Evolutionary conservation across 2,113 vertebrate genomes (phyloP).

Genomic region (Spilogale gracilis): DNA sequence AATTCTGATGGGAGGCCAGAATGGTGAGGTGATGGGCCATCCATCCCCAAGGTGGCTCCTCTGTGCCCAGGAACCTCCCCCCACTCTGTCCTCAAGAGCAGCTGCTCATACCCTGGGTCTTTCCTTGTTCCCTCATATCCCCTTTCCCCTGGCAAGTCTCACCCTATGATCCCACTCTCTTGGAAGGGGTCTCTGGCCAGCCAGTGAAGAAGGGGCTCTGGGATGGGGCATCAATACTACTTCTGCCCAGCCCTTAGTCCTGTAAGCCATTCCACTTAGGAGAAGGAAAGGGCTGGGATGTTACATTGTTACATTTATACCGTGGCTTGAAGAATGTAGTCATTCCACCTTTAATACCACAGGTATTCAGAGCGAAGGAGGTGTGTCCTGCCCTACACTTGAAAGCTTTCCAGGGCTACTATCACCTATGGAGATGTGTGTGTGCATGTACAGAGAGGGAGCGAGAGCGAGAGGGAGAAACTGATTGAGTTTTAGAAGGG

Average conservation of each 20-base stretch:
- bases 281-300: not conserved
- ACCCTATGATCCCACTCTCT: not conserved
- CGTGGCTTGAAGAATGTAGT: not conserved
- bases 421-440: not conserved
- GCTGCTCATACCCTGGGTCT: not conserved
- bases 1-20: not conserved
- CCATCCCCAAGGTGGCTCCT: not conserved
- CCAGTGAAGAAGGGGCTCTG: not conserved
- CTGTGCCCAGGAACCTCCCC: not conserved
- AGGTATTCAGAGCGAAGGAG: not conserved
- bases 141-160: not conserved
- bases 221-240: not conserved
- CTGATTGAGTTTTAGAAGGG: not conserved
- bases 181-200: not conserved
- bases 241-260: not conserved
- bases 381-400: rapidly evolving
- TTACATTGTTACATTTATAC: not conserved
- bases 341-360: rapidly evolving
- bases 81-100: not conserved
- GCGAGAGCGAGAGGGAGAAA: not conserved
- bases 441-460: not conserved
- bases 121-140: not conserved
- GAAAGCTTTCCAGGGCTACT: not conserved
- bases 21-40: not conserved
- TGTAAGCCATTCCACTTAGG: rapidly evolving